Evolutionary conservation across 1,140 invertebrate genomes (phyloP), one percentile per base, ranked within the genome.

Genomic region (Trypoxylus dichotomus): DNA sequence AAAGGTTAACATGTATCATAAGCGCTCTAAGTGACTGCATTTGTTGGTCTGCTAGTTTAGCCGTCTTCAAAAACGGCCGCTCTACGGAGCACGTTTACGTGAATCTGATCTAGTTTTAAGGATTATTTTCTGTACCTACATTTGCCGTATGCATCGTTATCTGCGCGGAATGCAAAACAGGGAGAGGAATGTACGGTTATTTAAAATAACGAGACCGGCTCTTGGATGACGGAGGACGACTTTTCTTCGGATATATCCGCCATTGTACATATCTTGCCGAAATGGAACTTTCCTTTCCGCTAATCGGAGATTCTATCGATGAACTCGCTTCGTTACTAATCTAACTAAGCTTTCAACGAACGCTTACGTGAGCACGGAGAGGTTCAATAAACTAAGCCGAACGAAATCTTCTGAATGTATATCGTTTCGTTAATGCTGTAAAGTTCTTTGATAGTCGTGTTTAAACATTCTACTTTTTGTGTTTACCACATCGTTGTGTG

Each of bases 21-120:
- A 68, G 60, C 24, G 24, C 60, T 24, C 24, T 68, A 68, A 68
- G 24, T 68, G 60, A 68, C 60, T 68, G 27, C 25, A 68, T 24
- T 68, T 24, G 24, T 24, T 13, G 60, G 60, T 68, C 8, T 13
- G 21, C 11, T 68, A 24, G 24, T 68, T 68, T 19, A 68, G 15
- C 21, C 60, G 60, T 15, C 60, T 27, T 68, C 60, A 68, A 68
- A 68, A 68, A 68, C 60, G 2, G 27, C 60, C 60, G 60, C 60
- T 68, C 21, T 27, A 25, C 32, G 32, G 60, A 15, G 60, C 60
- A 68, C 60, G 60, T 68, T 68, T 68, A 68, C 60, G 60, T 68
- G 60, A 24, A 68, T 68, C 60, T 68, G 60, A 68, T 68, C 60
- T 68, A 68, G 60, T 68, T 68, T 68, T 68, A 68, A 68, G 60